phyloP scores from a whole-genome alignment of 2,797 vertebrate genomes.

The Urosaurus nigricauda region DNA sequence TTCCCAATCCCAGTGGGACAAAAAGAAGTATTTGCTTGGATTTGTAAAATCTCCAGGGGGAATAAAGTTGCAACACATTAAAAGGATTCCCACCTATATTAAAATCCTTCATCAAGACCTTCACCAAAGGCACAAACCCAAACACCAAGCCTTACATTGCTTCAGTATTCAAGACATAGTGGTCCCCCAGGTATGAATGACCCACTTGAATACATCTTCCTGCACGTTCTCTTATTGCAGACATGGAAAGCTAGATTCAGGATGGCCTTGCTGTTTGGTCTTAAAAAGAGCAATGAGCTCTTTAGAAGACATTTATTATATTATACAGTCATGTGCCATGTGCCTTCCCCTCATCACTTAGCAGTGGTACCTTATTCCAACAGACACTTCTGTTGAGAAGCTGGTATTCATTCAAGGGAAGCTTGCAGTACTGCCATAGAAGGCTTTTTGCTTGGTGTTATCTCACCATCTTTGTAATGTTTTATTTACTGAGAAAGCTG shows the following conservation, averaged over 20 bases:
- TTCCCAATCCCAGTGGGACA: not conserved
- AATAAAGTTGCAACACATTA: not conserved
- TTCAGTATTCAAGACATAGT: not conserved
- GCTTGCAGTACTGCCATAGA: not conserved
- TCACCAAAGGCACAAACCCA: not conserved
- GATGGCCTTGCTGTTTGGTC: not conserved
- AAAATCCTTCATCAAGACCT: not conserved
- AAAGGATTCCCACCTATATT: not conserved
- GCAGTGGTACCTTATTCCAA: not conserved
- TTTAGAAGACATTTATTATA: not conserved
- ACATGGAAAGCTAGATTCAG: too few species aligned
- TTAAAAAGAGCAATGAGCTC: not conserved
- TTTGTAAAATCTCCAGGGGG: conserved; percentile 39
- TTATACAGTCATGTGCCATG: not conserved
- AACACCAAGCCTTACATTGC: not conserved
- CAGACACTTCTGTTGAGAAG: not conserved
- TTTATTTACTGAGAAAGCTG: conserved; percentile 22
- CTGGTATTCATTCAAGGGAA: not conserved
- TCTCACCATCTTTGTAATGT: not conserved
- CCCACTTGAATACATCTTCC: not conserved
- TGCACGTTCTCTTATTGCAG: not conserved
- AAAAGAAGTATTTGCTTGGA: conserved; percentile 54
- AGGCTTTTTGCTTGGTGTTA: not conserved
- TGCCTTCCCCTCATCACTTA: not conserved
- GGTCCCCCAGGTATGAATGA: not conserved